phyloP scores from a whole-genome alignment of 2,888 invertebrate species.

The Zaprionus bogoriensis region DNA sequence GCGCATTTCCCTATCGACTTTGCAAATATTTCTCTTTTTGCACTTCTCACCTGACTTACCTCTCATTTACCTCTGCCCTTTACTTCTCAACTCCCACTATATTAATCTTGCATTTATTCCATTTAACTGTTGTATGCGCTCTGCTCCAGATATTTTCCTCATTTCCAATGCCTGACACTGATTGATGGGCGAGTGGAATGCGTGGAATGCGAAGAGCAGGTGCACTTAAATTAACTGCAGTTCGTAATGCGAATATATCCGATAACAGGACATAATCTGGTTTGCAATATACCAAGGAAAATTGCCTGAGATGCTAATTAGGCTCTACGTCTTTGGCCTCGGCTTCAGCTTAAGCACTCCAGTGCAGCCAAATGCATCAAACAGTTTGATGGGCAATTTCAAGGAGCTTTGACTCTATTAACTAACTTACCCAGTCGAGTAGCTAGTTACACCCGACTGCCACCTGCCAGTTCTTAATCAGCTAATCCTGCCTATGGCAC shows the following conservation, averaged over 20 bases:
- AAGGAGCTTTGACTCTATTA: slow-evolving; percentile 54
- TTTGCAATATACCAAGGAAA: slow-evolving; percentile 11
- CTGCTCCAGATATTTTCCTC: slow-evolving; percentile 9
- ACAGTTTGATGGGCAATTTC: slow-evolving; percentile 55
- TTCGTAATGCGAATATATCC: slow-evolving; percentile 2
- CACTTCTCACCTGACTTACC: not conserved
- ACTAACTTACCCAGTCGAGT: slow-evolving; percentile 12
- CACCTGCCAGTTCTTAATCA: slow-evolving; percentile 5
- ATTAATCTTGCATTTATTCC: slow-evolving; percentile 34
- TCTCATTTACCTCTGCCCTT: slow-evolving; percentile 19
- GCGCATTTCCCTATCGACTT: not conserved
- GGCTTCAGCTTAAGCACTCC: slow-evolving; percentile 11
- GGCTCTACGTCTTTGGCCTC: slow-evolving; percentile 1
- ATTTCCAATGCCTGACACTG: slow-evolving; percentile 27
- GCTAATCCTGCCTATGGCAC: slow-evolving; percentile 28
- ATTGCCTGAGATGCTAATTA: slow-evolving; percentile 7
- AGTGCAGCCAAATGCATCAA: slow-evolving; percentile 24
- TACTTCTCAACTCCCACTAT: slow-evolving; percentile 3
- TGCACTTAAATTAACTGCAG: slow-evolving; percentile 21
- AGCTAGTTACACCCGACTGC: not conserved
- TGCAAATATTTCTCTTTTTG: not conserved
- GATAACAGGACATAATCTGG: slow-evolving; percentile 12
- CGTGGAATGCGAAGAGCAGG: not conserved
- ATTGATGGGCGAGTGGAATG: slow-evolving; percentile 35
- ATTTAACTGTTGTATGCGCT: not conserved